A percentile compares a stretch with the other conserved stretches of the same genome.
Conservation (phyloP, 2,888 invertebrate genomes). For the Spisula subtruncata region DNA sequence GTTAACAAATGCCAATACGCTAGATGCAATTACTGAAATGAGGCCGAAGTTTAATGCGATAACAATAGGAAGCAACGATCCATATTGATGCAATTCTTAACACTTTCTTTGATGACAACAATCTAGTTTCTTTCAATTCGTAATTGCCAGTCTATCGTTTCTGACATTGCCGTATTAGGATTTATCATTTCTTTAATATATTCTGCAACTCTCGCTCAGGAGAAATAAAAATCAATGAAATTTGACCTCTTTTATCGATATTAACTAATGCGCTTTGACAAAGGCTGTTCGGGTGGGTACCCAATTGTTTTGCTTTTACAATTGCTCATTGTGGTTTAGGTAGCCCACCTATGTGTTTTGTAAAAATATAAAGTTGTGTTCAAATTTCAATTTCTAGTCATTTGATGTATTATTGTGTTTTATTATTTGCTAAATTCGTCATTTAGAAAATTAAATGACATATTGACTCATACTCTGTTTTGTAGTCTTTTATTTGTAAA, state of each 20-base stretch:
- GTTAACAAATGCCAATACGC: background rate
- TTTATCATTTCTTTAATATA: conserved; percentile 1
- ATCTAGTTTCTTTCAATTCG: background rate
- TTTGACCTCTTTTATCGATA: background rate
- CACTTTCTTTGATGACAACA: background rate
- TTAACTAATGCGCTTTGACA: background rate
- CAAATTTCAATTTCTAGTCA: too few species aligned
- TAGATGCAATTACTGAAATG: background rate
- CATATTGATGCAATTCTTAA: conserved; percentile 9
- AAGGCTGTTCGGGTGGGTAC: too few species aligned
- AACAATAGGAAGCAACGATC: background rate
- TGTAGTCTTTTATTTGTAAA: too few species aligned
- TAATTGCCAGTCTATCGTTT: background rate
- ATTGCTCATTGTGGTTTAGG: too few species aligned
- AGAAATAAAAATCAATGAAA: conserved; percentile 2
- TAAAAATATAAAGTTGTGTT: too few species aligned
- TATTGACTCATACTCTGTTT: too few species aligned
- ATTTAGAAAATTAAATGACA: too few species aligned
- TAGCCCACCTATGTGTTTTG: too few species aligned
- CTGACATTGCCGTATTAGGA: background rate
- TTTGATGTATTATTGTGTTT: too few species aligned
- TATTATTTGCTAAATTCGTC: too few species aligned
- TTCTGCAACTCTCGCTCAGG: background rate
- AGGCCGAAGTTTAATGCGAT: background rate
- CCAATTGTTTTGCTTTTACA: too few species aligned